Percentiles rank a stretch among this genome's conserved stretches.
phyloP scores from a whole-genome alignment of 2,888 invertebrate species.

The Epirrhoe tristata region DNA sequence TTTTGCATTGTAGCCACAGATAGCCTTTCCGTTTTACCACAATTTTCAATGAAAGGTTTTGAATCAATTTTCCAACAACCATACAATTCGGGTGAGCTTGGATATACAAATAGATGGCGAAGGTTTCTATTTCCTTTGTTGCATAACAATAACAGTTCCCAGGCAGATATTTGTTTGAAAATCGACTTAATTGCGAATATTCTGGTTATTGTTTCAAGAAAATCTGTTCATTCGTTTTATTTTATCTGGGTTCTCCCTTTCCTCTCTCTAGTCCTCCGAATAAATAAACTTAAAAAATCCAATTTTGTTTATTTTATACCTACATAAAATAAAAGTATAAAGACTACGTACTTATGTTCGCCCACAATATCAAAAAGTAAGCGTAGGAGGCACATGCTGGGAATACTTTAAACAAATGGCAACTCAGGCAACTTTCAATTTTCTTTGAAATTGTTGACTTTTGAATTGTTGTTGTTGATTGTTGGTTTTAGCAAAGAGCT shows the following conservation, averaged over 20 bases:
- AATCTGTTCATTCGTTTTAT: too few species aligned
- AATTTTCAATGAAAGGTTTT: not conserved
- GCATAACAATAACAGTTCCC: not conserved
- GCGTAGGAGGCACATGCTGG: not conserved
- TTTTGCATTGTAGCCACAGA: too few species aligned
- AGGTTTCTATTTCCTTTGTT: not conserved
- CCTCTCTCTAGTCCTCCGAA: too few species aligned
- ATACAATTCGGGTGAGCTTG: not conserved
- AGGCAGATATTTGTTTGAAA: too few species aligned
- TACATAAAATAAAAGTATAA: not conserved
- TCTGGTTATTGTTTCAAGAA: too few species aligned
- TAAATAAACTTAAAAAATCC: too few species aligned
- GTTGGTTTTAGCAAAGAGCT: too few species aligned
- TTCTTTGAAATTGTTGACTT: not conserved
- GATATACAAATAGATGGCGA: not conserved
- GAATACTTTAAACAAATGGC: not conserved
- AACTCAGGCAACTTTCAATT: not conserved
- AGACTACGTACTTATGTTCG: not conserved
- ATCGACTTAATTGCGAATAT: too few species aligned
- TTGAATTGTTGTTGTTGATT: too few species aligned
- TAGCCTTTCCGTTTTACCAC: not conserved
- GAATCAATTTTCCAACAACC: not conserved
- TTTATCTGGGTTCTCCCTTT: too few species aligned
- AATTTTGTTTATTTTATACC: too few species aligned
- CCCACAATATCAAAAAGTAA: not conserved